phyloP scores from a whole-genome alignment of 2,888 invertebrate species.

The Caenorhabditis sp. region DNA sequence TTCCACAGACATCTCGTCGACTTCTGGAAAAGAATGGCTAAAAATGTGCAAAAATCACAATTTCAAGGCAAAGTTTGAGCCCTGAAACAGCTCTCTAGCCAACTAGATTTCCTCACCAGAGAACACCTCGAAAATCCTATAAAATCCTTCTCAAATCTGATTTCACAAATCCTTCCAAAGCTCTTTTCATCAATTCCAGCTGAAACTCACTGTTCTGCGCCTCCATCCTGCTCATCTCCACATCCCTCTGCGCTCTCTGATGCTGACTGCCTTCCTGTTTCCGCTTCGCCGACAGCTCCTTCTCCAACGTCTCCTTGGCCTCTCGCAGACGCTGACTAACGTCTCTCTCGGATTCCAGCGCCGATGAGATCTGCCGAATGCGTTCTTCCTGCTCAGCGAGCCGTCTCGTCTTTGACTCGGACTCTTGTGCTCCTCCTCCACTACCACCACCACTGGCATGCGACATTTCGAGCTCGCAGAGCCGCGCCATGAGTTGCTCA shows the following conservation, averaged over 20 bases:
- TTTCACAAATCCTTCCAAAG: too few species aligned
- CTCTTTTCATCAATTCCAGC: too few species aligned
- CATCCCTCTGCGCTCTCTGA: constrained; percentile 21
- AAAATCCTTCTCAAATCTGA: too few species aligned
- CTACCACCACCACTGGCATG: neutral
- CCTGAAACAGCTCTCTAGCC: too few species aligned
- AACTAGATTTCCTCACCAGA: too few species aligned
- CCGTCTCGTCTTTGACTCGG: constrained; percentile 16
- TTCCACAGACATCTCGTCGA: constrained; percentile 53
- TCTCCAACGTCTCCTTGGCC: constrained; percentile 44
- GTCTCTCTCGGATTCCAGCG: constrained; percentile 52
- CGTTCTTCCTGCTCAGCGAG: constrained; percentile 38
- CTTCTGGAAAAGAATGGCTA: constrained; percentile 23
- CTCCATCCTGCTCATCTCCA: constrained; percentile 48
- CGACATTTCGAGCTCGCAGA: constrained; percentile 73
- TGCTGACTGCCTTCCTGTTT: constrained; percentile 30
- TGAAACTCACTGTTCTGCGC: constrained; percentile 53
- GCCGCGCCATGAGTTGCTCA: constrained; percentile 74
- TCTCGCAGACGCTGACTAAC: constrained; percentile 45
- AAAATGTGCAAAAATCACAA: neutral
- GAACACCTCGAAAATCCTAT: too few species aligned
- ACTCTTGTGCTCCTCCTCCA: constrained; percentile 31
- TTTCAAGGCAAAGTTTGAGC: neutral
- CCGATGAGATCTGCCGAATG: constrained; percentile 41
- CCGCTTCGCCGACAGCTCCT: constrained; percentile 37